phyloP scores from a whole-genome alignment of 2,888 invertebrate genomes.

The Meteorus colon region DNA sequence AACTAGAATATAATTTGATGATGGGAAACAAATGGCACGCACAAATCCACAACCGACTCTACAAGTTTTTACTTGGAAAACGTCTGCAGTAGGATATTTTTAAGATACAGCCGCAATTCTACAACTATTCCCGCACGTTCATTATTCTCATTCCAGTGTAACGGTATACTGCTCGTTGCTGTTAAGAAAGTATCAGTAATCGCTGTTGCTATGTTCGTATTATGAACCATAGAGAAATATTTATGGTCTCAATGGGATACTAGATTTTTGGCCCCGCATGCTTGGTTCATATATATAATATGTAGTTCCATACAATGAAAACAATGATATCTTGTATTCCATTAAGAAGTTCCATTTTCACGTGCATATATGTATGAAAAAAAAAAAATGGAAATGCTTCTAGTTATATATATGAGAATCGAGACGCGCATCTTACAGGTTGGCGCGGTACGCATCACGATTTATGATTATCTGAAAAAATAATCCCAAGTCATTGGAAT shows the following conservation, averaged over 20 bases:
- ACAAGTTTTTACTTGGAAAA: no score
- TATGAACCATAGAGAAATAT: background rate
- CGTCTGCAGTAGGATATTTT: no score
- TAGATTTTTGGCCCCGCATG: background rate
- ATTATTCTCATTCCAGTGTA: background rate
- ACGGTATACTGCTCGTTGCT: background rate
- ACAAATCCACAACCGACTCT: no score
- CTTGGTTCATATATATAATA: background rate
- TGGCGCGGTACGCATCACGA: constrained; percentile 50
- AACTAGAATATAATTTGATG: no score
- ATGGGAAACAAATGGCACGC: no score
- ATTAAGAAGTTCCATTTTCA: background rate
- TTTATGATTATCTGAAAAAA: constrained; percentile 48
- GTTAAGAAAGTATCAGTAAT: background rate
- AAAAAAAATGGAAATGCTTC: background rate
- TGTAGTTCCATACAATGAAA: no score
- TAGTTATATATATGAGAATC: background rate
- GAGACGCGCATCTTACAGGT: constrained; percentile 30
- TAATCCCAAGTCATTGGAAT: constrained; percentile 26
- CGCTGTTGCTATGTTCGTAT: background rate
- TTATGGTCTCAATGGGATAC: background rate
- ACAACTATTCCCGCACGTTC: background rate
- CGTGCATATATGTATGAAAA: background rate
- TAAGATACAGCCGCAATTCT: background rate
- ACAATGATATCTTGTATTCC: no score